Evolutionary conservation across 2,888 invertebrate genomes (phyloP), one percentile per base, ranked within the genome.

Genomic region (Punctoribates punctum): DNA sequence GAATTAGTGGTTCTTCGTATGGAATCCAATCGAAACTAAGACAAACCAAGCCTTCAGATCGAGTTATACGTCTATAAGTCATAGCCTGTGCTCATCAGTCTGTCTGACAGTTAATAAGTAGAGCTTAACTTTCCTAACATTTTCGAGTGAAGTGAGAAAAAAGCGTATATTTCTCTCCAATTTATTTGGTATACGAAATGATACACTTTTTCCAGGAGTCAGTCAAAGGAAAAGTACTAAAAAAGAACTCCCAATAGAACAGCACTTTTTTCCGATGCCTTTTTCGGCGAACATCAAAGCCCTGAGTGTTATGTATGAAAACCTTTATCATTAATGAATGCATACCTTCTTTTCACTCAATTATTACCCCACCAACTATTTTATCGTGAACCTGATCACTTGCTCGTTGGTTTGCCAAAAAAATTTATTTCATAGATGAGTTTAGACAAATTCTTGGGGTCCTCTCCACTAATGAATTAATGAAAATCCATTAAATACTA

Each of bases 201-300:
- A 62, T 62, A 62, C 62, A 8, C 27, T 62, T 20, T 62, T 62
- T 17, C 3, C n/a, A 20, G 9, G 51, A 20, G 5, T 51, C n/a
- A 51, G 51, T n/a, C 2, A n/a, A 51, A 34, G 34, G 20, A 51
- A n/a, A 9, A 20, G 20, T 9, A 42, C 42, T 42, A 54, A 17
- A 27, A 62, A 62, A 62, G 17, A 27, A 62, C 62, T 62, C 62
- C 62, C 62, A 20, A 62, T 62, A 62, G 62, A 62, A 29, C 54
- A n/a, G 51, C n/a, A 51, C 51, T 51, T 51, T 51, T 51, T 20
- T 34, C 34, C 20, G 17, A 20, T 25, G 8, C 15, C 17, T 20
- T 29, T 54, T 62, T 62, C 62, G 62, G 62, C 62, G 15, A 62
- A 62, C 62, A 62, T 62, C 62, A 62, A 62, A 62, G 62, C 27